Conservation (phyloP, 2,888 invertebrate species). For the Anthoptus insignis region DNA sequence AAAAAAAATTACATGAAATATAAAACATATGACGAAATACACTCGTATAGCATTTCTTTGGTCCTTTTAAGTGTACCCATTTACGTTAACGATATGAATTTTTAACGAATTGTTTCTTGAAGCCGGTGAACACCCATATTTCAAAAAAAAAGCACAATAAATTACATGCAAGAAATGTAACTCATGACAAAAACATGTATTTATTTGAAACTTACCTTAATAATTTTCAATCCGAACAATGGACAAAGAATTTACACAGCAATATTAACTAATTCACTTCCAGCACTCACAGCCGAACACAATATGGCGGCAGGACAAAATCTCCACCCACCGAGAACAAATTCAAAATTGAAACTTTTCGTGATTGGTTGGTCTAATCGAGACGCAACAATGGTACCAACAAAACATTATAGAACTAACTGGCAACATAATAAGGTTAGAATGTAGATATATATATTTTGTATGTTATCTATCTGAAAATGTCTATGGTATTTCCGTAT, state of each 20-base stretch:
- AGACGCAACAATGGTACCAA: conserved; percentile 78
- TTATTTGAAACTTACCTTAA: conserved; percentile 73
- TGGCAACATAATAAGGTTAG: conserved; percentile 34
- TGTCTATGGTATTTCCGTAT: conserved; percentile 11
- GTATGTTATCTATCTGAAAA: conserved; percentile 1
- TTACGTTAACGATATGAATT: neutral
- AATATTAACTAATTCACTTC: conserved; percentile 74
- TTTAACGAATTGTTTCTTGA: conserved; percentile 15
- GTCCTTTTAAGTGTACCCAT: neutral
- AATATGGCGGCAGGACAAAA: conserved; percentile 84
- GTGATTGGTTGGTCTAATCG: conserved; percentile 70
- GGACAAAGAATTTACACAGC: conserved; percentile 79
- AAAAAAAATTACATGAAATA: neutral
- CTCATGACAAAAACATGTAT: conserved; percentile 75
- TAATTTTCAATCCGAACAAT: conserved; percentile 76
- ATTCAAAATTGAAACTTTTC: conserved; percentile 77
- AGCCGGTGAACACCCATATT: conserved; percentile 29
- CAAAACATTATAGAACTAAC: conserved; percentile 41
- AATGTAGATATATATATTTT: conserved; percentile 18
- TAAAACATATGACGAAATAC: neutral
- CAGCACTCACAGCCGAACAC: conserved; percentile 84
- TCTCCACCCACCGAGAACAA: conserved; percentile 80
- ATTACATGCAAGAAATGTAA: conserved; percentile 34
- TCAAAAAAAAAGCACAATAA: conserved; percentile 6
- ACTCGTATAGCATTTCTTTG: neutral